These are phyloP conservation scores for Trissolcus japonicus DNA, from an alignment of 2,888 invertebrate genomes.

Conservation along the genomic window DNA sequence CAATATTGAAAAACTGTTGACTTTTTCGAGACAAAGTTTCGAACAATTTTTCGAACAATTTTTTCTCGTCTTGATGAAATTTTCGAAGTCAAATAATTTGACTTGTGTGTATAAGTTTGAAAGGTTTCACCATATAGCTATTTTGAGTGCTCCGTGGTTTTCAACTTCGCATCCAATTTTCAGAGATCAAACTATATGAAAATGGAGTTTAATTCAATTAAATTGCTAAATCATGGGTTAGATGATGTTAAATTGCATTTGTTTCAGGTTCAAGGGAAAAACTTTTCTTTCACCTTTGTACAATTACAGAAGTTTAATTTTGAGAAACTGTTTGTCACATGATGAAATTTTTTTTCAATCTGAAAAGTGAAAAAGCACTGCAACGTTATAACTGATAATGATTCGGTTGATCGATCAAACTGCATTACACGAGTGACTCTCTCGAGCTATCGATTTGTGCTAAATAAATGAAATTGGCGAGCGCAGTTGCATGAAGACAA, in stretches of 20 bases:
- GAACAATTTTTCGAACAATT: not conserved
- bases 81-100: constrained; percentile 24
- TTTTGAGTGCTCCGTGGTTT: constrained; percentile 12
- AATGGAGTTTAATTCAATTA: constrained; percentile 22
- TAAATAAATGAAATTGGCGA: constrained; percentile 39
- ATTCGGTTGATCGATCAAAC: constrained; percentile 41
- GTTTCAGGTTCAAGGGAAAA: not conserved
- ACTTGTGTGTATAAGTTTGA: constrained; percentile 10
- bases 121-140: constrained; percentile 11
- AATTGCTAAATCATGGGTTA: not conserved
- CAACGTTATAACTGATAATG: constrained; percentile 16
- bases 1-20: not conserved
- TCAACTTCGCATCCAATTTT: constrained; percentile 20
- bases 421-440: constrained; percentile 40
- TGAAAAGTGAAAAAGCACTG: no score
- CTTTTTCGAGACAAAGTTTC: no score
- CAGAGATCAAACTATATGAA: constrained; percentile 15
- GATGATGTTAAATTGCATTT: not conserved
- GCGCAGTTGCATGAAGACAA: constrained; percentile 30
- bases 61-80: not conserved
- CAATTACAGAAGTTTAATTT: no score
- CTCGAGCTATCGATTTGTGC: constrained; percentile 32
- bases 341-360: no score
- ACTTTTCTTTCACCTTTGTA: no score
- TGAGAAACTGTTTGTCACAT: no score